Base-by-base conservation (phyloP, 1,140 invertebrate genomes). In the Macrobrachium nipponense region DNA sequence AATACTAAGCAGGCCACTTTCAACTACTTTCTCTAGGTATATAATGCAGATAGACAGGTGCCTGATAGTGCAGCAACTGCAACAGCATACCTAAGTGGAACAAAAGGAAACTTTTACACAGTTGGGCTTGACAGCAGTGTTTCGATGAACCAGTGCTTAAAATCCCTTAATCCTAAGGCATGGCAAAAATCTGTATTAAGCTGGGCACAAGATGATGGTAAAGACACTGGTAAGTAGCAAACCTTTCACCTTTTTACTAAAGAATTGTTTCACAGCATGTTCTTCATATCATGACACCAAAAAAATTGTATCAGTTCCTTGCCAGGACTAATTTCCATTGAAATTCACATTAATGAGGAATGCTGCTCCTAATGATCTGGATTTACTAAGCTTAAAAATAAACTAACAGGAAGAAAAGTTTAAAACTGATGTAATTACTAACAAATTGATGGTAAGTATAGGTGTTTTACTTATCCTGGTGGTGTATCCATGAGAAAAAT, bases 51-150 rank as follows among this genome's bases (percentile, higher is more conserved):
- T 90, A 95, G 95, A 89, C 95, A 97, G 93, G 96, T 97, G 0
- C 95, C 97, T 0, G 97, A 98, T 90, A 98, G 97, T 0, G 96
- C 96, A 0, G 95, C 95, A 43, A 96, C 97, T 0, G 96, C 95
- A 0, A 98, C 97, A 0, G 97, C 97, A 0, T 91, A 97, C 44
- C 95, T 98, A 87, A 93, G 93, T 60, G 97, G 97, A 0, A 93
- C 96, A 0, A 99, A 99, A 90, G 93, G 93, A 0, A 97, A 97
- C 91, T 95, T 94, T 87, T 93, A 95, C 36, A 95, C 94, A 0
- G 90, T 96, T 0, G 97, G 97, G 0, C 93, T 98, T 94, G 96
- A 89, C 92, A 93, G 0, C 93, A 93, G 6, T 5, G 96, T 97
- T 0, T 89, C 90, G 58, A 90, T 93, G 8, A 91, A 92, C 11